Evolutionary conservation across 2,888 invertebrate genomes (phyloP), one percentile per base, ranked within the genome.

Genomic region (Parelbella ahira): DNA sequence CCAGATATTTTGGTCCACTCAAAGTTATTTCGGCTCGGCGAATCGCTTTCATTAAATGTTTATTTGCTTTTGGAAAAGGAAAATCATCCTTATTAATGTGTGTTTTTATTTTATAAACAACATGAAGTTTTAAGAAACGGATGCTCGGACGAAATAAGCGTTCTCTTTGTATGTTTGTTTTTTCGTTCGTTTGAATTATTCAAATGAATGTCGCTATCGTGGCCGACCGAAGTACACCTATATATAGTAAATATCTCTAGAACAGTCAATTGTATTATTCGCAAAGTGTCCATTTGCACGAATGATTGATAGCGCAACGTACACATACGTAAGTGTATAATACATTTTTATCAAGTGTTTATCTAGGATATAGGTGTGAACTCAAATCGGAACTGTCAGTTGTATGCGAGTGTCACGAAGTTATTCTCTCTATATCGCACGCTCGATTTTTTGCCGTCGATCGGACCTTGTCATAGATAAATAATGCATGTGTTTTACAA

Each of bases 401-500:
- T n/a, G 15, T 10, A 23, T 21, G 36, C 15, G 36, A 36, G 39
- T 27, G 41, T 48, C 39, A 38, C 44, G 45, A 43, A 41, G 49
- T 43, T 43, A 20, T 48, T 39, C n/a, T 45, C 36, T 46, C 44
- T 47, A 47, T 48, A 45, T 47, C 18, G n/a, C 29, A 15, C 32
- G 33, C 13, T 27, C 12, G 20, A 15, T 32, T 44, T 46, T 44
- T 37, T 50, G 49, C 41, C 27, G 7, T 4, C 37, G 15, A 25
- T 43, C 13, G 21, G 36, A 30, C 50, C 51, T 48, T 50, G 51
- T 43, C 45, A 43, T 43, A 44, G 29, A 45, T 45, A 38, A 33
- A 41, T 34, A 34, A 39, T 37, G n/a, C n/a, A 37, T 43, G 34
- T 30, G 12, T 23, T 18, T 32, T 12, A 30, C 24, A 32, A 3